A percentile compares a stretch with the other conserved stretches of the same genome.
Conservation (phyloP, 2,888 invertebrate genomes). For the Cryptus armator region DNA sequence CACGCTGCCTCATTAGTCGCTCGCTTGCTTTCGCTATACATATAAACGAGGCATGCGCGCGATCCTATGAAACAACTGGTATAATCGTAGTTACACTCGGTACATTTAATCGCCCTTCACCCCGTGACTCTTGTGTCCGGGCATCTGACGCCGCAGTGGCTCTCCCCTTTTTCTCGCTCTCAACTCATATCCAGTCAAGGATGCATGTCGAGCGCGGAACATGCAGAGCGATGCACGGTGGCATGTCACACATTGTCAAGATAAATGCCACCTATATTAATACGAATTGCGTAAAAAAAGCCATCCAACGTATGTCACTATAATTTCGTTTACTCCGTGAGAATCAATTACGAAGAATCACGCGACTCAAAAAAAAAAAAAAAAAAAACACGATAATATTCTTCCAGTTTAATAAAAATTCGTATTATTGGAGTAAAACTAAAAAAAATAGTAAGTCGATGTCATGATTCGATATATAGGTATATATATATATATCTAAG, state of each 20-base stretch:
- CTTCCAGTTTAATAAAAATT: no score
- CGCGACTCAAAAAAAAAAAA: neutral
- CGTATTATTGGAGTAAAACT: neutral
- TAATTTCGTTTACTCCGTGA: no score
- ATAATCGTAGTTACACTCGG: conserved; percentile 46
- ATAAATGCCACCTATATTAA: conserved; percentile 65
- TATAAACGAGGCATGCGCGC: conserved; percentile 26
- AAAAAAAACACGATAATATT: no score
- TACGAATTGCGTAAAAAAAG: conserved; percentile 68
- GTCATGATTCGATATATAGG: conserved; percentile 2
- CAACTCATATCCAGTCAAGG: neutral
- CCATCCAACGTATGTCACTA: conserved; percentile 24
- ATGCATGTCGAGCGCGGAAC: neutral
- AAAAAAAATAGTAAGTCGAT: neutral
- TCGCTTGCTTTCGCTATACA: conserved; percentile 57
- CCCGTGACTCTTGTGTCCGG: conserved; percentile 49
- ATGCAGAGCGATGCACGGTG: conserved; percentile 21
- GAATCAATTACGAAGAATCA: neutral
- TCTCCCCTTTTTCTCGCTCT: neutral
- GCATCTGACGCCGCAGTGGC: conserved; percentile 17
- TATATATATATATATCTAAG: conserved; percentile 16
- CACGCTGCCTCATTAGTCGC: conserved; percentile 58
- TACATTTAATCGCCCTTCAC: conserved; percentile 55
- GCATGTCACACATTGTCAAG: conserved; percentile 50
- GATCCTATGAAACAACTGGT: conserved; percentile 34